Evolutionary conservation across 2,888 invertebrate species (phyloP).

Genomic region (Scelioninae gen. 1): DNA sequence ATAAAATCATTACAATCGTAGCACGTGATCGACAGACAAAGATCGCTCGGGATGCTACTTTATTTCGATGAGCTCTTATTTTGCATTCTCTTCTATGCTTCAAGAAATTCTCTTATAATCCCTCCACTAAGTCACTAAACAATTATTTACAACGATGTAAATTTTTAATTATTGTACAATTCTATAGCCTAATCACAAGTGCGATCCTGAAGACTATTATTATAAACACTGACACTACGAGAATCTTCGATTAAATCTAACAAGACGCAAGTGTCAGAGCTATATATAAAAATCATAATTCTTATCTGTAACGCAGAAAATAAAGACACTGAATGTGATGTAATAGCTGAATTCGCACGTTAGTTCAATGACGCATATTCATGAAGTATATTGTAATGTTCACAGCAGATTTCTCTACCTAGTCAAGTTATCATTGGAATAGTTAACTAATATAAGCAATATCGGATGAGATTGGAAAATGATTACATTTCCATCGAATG

Average conservation of each 20-base stretch:
- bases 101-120: too few relatives aligned
- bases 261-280: conserved; percentile 2
- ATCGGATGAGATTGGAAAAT: conserved; percentile 44
- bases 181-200: conserved; percentile 14
- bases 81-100: too few relatives aligned
- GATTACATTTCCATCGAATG: conserved; percentile 50
- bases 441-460: conserved; percentile 31
- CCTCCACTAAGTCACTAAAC: background rate
- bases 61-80: conserved; percentile 15
- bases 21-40: conserved; percentile 54
- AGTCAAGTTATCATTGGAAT: conserved; percentile 31
- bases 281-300: conserved; percentile 28
- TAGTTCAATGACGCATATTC: conserved; percentile 65
- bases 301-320: conserved; percentile 54
- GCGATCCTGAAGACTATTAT: conserved; percentile 19
- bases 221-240: conserved; percentile 5
- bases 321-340: conserved; percentile 53
- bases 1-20: conserved; percentile 62
- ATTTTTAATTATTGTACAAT: background rate
- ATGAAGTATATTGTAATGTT: conserved; percentile 61
- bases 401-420: conserved; percentile 44
- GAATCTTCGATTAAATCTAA: conserved; percentile 10
- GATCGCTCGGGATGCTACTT: conserved; percentile 46
- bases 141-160: background rate
- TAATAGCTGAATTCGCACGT: conserved; percentile 60